Conservation (phyloP, 2,888 invertebrate genomes). For the Apotomis turbidana region DNA sequence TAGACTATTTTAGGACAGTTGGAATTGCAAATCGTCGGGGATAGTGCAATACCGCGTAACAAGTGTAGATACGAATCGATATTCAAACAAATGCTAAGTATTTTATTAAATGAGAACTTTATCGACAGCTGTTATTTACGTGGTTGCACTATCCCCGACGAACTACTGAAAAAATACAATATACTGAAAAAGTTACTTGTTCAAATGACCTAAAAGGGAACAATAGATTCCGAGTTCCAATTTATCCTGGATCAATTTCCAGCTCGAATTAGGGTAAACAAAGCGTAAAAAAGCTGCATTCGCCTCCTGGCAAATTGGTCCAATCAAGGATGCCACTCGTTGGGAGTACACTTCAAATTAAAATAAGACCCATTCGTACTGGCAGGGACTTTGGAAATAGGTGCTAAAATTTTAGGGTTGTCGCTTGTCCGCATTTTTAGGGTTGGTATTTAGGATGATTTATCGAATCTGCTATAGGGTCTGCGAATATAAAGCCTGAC, state of each 20-base stretch:
- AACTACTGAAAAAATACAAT: no score
- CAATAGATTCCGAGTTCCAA: conserved; percentile 9
- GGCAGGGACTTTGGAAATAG: conserved; percentile 16
- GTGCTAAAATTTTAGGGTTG: conserved; percentile 16
- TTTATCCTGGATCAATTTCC: conserved; percentile 13
- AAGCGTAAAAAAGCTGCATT: conserved; percentile 25
- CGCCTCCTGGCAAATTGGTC: conserved; percentile 33
- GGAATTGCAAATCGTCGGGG: no score
- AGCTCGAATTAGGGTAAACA: conserved; percentile 18
- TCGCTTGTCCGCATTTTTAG: conserved; percentile 6
- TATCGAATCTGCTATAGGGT: background rate
- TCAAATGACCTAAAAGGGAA: background rate
- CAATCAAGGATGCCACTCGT: conserved; percentile 32
- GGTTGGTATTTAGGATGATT: background rate
- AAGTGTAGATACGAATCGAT: no score
- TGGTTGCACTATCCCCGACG: no score
- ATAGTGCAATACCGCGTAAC: no score
- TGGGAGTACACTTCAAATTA: conserved; percentile 27
- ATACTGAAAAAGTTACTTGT: no score
- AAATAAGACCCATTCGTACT: conserved; percentile 21
- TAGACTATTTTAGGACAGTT: background rate
- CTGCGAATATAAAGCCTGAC: no score
- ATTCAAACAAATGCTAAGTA: no score
- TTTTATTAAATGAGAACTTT: no score
- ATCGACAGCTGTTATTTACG: no score